A percentile compares a stretch with the other conserved stretches of the same genome.
phyloP scores from a whole-genome alignment of 2,888 invertebrate species.

The Drosophila anomelani region DNA sequence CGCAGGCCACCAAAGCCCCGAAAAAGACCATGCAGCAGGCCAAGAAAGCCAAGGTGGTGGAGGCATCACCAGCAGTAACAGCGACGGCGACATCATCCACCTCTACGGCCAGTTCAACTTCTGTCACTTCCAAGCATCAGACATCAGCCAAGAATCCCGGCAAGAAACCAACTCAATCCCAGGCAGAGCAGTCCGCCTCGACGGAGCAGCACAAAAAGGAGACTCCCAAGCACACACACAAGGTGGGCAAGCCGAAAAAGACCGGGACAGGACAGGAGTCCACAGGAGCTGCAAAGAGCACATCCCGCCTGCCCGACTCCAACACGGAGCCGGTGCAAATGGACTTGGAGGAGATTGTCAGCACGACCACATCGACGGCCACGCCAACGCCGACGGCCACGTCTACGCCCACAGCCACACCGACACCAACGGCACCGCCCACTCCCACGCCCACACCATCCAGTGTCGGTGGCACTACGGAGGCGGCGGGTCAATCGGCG shows the following conservation, averaged over 20 bases:
- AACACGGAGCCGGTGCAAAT: constrained; percentile 81
- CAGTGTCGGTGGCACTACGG: neutral
- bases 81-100: neutral
- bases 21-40: constrained; percentile 51
- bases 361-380: constrained; percentile 24
- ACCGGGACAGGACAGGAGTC: neutral
- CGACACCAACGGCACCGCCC: constrained; percentile 24
- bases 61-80: constrained; percentile 1
- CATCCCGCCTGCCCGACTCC: constrained; percentile 60
- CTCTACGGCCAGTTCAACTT: neutral
- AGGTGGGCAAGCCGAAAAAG: constrained; percentile 34
- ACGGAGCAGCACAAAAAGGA: constrained; percentile 16
- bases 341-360: constrained; percentile 76
- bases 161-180: constrained; percentile 20
- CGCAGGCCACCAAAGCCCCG: constrained; percentile 35
- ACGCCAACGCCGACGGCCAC: constrained; percentile 28
- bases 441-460: constrained; percentile 27
- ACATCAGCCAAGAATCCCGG: constrained; percentile 17
- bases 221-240: constrained; percentile 5
- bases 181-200: constrained; percentile 4
- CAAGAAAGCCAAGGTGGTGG: constrained; percentile 58
- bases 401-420: constrained; percentile 28
- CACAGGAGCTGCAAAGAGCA: neutral
- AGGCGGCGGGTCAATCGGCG: no score
- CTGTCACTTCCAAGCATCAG: constrained; percentile 12